Base-by-base conservation (phyloP, 2,888 invertebrate species). In the Coecobrya sp. region DNA sequence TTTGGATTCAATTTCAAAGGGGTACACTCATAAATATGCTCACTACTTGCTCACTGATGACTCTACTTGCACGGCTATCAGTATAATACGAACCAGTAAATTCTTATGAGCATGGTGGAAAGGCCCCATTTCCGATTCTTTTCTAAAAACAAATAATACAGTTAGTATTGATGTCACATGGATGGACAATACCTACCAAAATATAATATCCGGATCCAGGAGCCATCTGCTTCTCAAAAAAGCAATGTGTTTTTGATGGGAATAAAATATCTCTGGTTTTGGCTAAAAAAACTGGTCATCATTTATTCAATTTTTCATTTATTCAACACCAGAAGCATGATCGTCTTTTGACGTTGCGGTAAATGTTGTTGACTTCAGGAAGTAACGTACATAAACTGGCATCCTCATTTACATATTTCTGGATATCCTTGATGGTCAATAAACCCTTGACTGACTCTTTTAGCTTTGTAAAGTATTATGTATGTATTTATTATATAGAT, bases 1-100 rank as follows among this genome's bases (percentile, higher is more conserved):
- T 65, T 65, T 25, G 4, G 65, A 25, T 65, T 65, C 65, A 65
- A 65, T 65, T 65, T 65, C 65, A 65, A 65, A 65, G 22, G 62
- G 22, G 25, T 13, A 22, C 65, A 65, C 62, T 19, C n/a, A 62
- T n/a, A n/a, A n/a, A n/a, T n/a, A n/a, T n/a, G n/a, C n/a, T n/a
- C n/a, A n/a, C n/a, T n/a, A n/a, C n/a, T n/a, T n/a, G n/a, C 52
- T 52, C 16, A 52, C 52, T 59, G 59, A 59, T 52, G 19, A 59
- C 59, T 59, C 19, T 4, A 59, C 19, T 11, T 16, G 59, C 19
- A 2, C 36, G 36, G 7, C 36, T 36, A 7, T 36, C n/a, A n/a
- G 36, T 36, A n/a, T 59, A 59, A 59, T 19, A 10, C n/a, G 59
- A 59, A 11, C 16, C 16, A n/a, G 4, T 10, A 7, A 52, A 10